These are phyloP conservation scores for Nansenia antarctica DNA, from an alignment of 2,113 vertebrate genomes.

Conservation along the genomic window DNA sequence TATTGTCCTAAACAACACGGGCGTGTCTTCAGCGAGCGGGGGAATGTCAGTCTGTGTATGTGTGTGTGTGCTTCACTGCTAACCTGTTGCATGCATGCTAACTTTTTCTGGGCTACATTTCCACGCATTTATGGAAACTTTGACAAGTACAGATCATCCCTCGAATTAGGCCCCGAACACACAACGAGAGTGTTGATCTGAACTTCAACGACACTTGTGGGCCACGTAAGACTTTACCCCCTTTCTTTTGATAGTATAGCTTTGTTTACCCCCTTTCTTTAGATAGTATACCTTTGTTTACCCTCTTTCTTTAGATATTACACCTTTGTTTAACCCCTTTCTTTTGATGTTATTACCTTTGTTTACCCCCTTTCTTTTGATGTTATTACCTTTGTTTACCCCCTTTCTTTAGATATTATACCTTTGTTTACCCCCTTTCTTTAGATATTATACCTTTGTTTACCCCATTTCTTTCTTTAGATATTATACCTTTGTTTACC, in stretches of 20 bases:
- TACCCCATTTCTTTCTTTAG: too few relatives aligned
- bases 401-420: too few relatives aligned
- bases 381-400: too few relatives aligned
- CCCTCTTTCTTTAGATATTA: neutral
- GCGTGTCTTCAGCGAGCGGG: slow-evolving; percentile 59
- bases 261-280: slow-evolving; percentile 96
- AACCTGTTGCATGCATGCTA: neutral
- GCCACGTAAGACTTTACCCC: neutral
- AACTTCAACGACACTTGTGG: too few relatives aligned
- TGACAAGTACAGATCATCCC: neutral
- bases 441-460: too few relatives aligned
- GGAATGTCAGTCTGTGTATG: slow-evolving; percentile 62
- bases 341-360: too few relatives aligned
- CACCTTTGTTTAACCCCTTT: too few relatives aligned
- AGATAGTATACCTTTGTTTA: too few relatives aligned
- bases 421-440: too few relatives aligned
- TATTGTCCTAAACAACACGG: slow-evolving; percentile 17
- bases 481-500: too few relatives aligned
- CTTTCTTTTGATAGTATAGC: slow-evolving; percentile 64
- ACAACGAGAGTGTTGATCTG: neutral
- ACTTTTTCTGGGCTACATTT: slow-evolving; percentile 1
- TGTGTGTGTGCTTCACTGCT: neutral
- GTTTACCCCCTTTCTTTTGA: too few relatives aligned
- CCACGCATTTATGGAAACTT: slow-evolving; percentile 45
- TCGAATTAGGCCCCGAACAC: neutral